Evolutionary conservation across 2,113 vertebrate genomes (phyloP), one percentile per base, ranked within the genome.

Genomic region (Gasterosteus nipponicus): DNA sequence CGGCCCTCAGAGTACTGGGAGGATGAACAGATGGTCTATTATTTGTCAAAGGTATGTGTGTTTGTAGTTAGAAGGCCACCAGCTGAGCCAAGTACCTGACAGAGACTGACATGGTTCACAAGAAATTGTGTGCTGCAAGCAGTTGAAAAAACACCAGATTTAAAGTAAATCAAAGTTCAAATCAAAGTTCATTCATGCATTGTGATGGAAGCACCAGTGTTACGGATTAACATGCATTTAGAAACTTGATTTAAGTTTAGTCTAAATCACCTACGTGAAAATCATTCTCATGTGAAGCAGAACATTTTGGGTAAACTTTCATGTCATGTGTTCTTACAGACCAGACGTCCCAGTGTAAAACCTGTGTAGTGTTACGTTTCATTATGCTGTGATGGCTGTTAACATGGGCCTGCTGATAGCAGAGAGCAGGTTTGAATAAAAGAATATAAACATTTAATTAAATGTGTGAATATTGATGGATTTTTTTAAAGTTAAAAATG

Each of bases 21-120:
- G 35, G 38, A 44, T 49, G 41, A 54, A 22, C 7, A 18, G 12
- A n/a, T 41, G 12, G 31, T 46, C 22, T 0, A 22, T 63, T 73
- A 31, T 47, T 54, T 15, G 22, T 58, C 39, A 14, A 33, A 6
- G 2, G 26, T 71, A 49, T 12, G 22, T 29, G 38, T 57, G 39
- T 61, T 35, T 67, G 77, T 31, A 1, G 69, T 63, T 56, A 7
- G 26, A 18, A 65, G 68, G 42, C 59, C 14, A 1, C 39, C 31
- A 57, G 53, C 38, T 73, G 59, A 51, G 61, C 22, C 47, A 47
- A 16, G n/a, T 69, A 83, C 82, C 87, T 88, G 73, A 60, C 64
- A 82, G 59, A 60, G 38, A 86, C 16, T 83, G 47, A 79, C 26
- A 81, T 1, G 69, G 53, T 18, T 61, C 57, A 68, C 4, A 76